Evolutionary conservation across 2,888 invertebrate species (phyloP), one percentile per base, ranked within the genome.

Genomic region (Amphipyra tragopoginis): DNA sequence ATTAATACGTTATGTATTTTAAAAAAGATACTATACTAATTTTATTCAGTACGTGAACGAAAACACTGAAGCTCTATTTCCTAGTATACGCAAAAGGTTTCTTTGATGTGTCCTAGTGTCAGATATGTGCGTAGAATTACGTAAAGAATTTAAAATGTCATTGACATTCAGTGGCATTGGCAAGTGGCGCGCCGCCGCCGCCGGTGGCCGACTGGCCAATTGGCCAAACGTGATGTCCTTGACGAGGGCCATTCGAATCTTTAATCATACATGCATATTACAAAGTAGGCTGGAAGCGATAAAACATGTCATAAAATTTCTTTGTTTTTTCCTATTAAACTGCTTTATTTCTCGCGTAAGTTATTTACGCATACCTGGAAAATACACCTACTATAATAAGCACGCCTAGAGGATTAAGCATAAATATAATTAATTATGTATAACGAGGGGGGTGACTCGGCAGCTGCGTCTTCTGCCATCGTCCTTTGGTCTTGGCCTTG

Each of bases 181-280:
- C 77, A 69, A 72, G 75, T 67, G 68, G 67, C 61, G 67, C 75
- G 71, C 49, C 29, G 29, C 29, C 29, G 29, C 29, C 77, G 77
- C 65, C 66, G 80, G 77, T 81, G 85, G 81, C 83, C 83, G 80
- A 80, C 79, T 83, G 82, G 80, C 80, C 85, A 84, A 86, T 84
- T 83, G 82, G 78, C 65, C 79, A 74, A 82, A 82, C 79, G 78
- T 78, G 79, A 76, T 84, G 87, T 83, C 87, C 84, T 88, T 87
- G 85, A 75, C 79, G 81, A 85, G 78, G 77, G 73, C 78, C 79
- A 78, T 70, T 65, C 75, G 65, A 69, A 80, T 84, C 78, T 75
- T 68, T 67, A 80, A 72, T 78, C 60, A 78, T 69, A 57, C 66
- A 62, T 63, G 64, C 43, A 65, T 53, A 36, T 48, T 64, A 72